Base-by-base conservation (phyloP, 2,113 vertebrate species). In the Perca schrenkii region DNA sequence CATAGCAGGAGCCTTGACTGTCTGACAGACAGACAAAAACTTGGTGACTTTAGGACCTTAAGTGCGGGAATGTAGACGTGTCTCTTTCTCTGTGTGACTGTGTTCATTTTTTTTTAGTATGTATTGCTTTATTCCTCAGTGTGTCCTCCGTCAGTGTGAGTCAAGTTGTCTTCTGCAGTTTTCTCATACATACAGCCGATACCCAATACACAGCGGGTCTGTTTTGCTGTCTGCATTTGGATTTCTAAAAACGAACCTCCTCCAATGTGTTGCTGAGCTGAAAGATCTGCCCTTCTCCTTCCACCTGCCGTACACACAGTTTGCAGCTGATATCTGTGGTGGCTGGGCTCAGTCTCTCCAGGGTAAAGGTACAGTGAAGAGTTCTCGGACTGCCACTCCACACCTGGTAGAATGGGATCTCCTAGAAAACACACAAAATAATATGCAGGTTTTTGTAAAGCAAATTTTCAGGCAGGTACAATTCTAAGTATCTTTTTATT, bases 281-380 rank as follows among this genome's bases (percentile, higher is more conserved):
- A 90, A 99, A 98, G 90, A 99, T 99, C 94, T 99, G 97, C 5
- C 98, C 98, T 84, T 99, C 97, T 54, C 97, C 97, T 86, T 99
- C 98, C 0, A 99, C 97, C 92, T 99, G 98, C 15, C 97, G 92
- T 60, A 99, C 97, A 2, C 97, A 99, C 36, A 99, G 96, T 78
- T 99, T 99, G 92, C 97, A 99, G 63, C 96, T 95, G 63, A 99
- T 93, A 64, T 99, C 97, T 28, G 94, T 82, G 8, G 96, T 98
- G 82, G 92, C 96, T 43, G 96, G 79, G 85, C 96, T 98, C 88
- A 97, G 96, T 68, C 97, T 96, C 87, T 99, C 98, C 94, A 99
- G 92, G 0, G 96, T 97, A 93, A 99, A 99, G 69, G 97, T 98
- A 71, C 97, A 98, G 79, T 98, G 97, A n/a, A 98, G 96, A 86